Percentiles rank a stretch among this genome's conserved stretches.
phyloP scores from a whole-genome alignment of 2,888 invertebrate genomes.

The Ophioninae sp. region DNA sequence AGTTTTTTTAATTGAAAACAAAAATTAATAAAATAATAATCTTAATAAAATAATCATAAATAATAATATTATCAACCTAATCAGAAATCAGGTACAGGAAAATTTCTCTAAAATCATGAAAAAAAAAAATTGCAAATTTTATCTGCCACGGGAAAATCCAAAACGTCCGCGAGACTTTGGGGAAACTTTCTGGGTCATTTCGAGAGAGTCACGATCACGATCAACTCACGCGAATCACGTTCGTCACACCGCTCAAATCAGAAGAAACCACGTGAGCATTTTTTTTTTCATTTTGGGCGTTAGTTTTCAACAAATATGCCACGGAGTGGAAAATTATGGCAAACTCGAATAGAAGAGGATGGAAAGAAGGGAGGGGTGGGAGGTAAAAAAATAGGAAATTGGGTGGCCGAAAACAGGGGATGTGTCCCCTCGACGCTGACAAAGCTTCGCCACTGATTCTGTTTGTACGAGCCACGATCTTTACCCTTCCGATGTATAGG shows the following conservation, averaged over 20 bases:
- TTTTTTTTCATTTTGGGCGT: constrained; percentile 15
- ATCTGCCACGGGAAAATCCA: no score
- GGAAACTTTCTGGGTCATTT: no score
- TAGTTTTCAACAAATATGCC: constrained; percentile 20
- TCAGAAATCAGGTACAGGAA: no score
- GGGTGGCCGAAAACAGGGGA: neutral
- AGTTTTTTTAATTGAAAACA: neutral
- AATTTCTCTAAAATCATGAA: no score
- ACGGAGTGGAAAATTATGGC: neutral
- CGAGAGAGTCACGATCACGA: neutral
- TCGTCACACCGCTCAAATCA: neutral
- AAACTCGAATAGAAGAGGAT: neutral
- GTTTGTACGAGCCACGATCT: constrained; percentile 31
- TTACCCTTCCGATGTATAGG: neutral
- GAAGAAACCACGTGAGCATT: constrained; percentile 36
- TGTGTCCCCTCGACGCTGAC: constrained; percentile 36
- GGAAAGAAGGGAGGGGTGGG: neutral
- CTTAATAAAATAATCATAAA: no score
- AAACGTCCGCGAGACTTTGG: no score
- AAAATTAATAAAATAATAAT: no score
- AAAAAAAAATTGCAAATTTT: no score
- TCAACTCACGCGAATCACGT: neutral
- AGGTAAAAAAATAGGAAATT: constrained; percentile 8
- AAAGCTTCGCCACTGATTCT: constrained; percentile 37
- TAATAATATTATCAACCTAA: no score